Base-by-base conservation (phyloP, 1,140 invertebrate genomes). In the Drosophila murphyi region DNA sequence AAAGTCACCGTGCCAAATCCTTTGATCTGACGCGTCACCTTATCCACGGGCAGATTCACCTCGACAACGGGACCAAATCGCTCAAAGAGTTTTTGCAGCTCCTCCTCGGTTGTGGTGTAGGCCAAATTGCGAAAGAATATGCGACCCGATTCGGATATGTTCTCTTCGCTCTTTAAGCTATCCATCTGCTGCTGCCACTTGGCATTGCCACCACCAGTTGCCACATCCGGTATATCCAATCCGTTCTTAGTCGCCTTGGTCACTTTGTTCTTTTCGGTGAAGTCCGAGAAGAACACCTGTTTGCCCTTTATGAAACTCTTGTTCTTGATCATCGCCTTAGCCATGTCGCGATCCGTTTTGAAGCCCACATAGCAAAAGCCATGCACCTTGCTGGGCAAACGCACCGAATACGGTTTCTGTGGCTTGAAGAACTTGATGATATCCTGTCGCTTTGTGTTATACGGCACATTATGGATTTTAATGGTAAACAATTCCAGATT, bases 71-170 rank as follows among this genome's bases (percentile, higher is more conserved):
- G 96, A 72, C 97, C 98, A 95, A 95, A 98, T 93, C 96, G 96
- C 92, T 96, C 94, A 94, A 99, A 99, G 0, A 98, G 76, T 74
- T 94, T 93, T 85, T 96, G 95, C 8, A 99, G 89, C 82, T 99
- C 97, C 73, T 97, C 96, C 93, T 99, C 98, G 1, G 95, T 98
- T 3, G 96, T 95, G 1, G 96, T 95, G 92, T 99, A 99, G 0
- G 97, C 93, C 12, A 99, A 93, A 94, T 99, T 99, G 75, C 99
- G 94, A 7, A 99, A 94, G 95, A 98, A 99, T 76, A 99, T 96
- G 76, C 96, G 95, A 2, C 99, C 99, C 80, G 98, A 98, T 92
- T 98, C 97, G 2, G 95, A 96, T 64, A 98, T 96, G 68, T 94
- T 95, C 92, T 98, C 97, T 92, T 97, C 96, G 81, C 95, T 94